Base-by-base conservation (phyloP, 2,888 invertebrate species). In the Miltochrista miniata region DNA sequence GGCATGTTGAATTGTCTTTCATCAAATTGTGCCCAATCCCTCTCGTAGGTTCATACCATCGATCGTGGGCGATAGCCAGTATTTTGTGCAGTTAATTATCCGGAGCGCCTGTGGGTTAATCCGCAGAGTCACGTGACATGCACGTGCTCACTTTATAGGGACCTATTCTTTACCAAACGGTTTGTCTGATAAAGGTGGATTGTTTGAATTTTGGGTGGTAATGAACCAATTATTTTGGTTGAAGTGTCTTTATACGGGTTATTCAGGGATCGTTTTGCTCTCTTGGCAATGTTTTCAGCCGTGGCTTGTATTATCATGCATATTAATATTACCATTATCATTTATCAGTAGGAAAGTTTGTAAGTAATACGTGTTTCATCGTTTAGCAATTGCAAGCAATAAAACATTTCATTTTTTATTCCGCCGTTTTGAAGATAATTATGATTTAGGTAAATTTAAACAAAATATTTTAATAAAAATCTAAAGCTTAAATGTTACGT, bases 31-130 rank as follows among this genome's bases (percentile, higher is more conserved):
- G 65, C 64, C 40, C 64, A 57, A 66, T 71, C 65, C 65, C 62
- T 55, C 56, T 59, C 51, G 64, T 64, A 67, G 70, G 65, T 70
- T 72, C 63, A 72, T 65, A 75, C 70, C 76, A 79, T 80, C 76
- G 85, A 84, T 80, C 81, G 84, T 72, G 70, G 63, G 61, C 73
- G 80, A 81, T 81, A 76, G 77, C 74, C 73, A 79, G 79, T 81
- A 81, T 87, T 90, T 90, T 90, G 86, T 87, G 81, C 80, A 85
- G 90, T 88, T 91, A 90, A 91, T 91, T 90, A 90, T 87, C 87
- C 85, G 79, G 78, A 76, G 76, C 75, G 74, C 74, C 78, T 77
- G 78, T 65, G 79, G 76, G 78, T 82, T 90, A 89, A 91, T 90
- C 90, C 90, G 76, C 75, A 65, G 64, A 77, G 90, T 79, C 90